phyloP scores from a whole-genome alignment of 1,140 invertebrate species.

The Proctacanthus coquilletti region DNA sequence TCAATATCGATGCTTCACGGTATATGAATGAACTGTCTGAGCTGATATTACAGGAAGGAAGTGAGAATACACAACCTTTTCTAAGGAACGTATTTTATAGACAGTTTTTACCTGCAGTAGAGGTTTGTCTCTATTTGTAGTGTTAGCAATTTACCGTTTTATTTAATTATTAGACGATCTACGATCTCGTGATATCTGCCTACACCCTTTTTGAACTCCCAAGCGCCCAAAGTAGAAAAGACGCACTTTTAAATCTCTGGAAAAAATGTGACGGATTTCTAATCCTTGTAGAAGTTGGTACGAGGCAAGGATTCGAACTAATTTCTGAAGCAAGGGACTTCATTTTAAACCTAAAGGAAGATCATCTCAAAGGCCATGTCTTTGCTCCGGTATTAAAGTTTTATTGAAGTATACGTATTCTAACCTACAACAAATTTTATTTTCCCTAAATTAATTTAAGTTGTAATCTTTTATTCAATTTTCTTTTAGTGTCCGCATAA shows the following conservation, averaged over 20 bases:
- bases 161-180: slow-evolving; percentile 39
- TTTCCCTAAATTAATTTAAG: slow-evolving; percentile 7
- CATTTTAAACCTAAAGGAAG: slow-evolving; percentile 36
- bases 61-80: slow-evolving; percentile 37
- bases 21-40: slow-evolving; percentile 69
- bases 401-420: neutral
- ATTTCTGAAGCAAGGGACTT: slow-evolving; percentile 62
- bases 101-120: slow-evolving; percentile 59
- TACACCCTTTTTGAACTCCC: slow-evolving; percentile 70
- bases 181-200: slow-evolving; percentile 67
- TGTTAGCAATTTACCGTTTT: slow-evolving; percentile 4
- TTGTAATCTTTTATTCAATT: slow-evolving; percentile 6
- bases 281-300: slow-evolving; percentile 72
- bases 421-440: neutral
- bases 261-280: slow-evolving; percentile 68
- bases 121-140: slow-evolving; percentile 19
- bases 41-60: slow-evolving; percentile 47
- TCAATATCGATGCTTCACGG: slow-evolving; percentile 61
- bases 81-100: slow-evolving; percentile 51
- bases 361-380: slow-evolving; percentile 38
- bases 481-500: slow-evolving; percentile 64
- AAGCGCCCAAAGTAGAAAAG: slow-evolving; percentile 43
- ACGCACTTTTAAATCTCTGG: slow-evolving; percentile 66
- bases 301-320: slow-evolving; percentile 58
- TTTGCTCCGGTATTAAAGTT: slow-evolving; percentile 52